Percentiles rank a stretch among this genome's conserved stretches.
phyloP scores from a whole-genome alignment of 2,113 vertebrate species.

The Alethe diademata region DNA sequence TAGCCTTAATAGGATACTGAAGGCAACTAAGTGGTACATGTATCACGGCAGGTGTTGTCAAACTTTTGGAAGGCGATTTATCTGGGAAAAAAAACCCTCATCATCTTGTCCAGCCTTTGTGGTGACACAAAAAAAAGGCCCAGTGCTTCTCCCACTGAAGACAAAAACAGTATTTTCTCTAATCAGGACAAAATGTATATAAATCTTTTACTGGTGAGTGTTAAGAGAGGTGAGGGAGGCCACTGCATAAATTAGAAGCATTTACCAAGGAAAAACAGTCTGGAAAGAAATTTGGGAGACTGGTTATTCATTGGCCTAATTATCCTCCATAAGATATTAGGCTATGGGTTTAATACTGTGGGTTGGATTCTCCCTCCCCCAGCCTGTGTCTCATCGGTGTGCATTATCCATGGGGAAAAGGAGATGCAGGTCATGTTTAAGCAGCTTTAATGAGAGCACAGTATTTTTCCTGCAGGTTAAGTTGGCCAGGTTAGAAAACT shows the following conservation, averaged over 20 bases:
- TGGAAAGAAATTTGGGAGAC: neutral
- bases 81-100: neutral
- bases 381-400: neutral
- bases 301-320: constrained; percentile 55
- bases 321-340: constrained; percentile 7
- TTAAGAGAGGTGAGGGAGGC: neutral
- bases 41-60: neutral
- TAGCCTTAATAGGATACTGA: neutral
- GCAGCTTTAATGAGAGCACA: constrained; percentile 30
- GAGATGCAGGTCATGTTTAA: constrained; percentile 60
- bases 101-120: neutral
- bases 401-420: constrained; percentile 41
- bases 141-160: neutral
- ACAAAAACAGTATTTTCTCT: neutral
- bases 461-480: constrained; percentile 38
- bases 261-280: neutral
- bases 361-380: constrained; percentile 36
- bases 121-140: neutral
- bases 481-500: constrained; percentile 18
- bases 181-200: neutral
- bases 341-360: constrained; percentile 31
- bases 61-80: neutral
- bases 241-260: neutral
- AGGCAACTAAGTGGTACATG: neutral
- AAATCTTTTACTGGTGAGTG: neutral